These are phyloP conservation scores for Drosophila miranda DNA, from an alignment of 1,140 invertebrate species.

Conservation along the genomic window DNA sequence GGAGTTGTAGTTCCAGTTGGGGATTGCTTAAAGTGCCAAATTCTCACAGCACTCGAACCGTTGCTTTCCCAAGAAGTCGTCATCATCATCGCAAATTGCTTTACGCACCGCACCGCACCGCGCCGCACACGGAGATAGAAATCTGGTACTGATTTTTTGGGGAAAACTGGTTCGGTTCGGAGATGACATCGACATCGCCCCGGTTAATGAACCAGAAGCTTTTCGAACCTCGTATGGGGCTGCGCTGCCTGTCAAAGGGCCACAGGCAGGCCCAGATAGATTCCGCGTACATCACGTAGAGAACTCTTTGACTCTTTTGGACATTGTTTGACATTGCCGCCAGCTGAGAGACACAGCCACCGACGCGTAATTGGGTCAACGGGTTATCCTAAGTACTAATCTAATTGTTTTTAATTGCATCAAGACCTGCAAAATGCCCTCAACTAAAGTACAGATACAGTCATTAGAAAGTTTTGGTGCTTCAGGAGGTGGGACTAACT, in stretches of 20 bases:
- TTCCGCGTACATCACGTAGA: conserved; percentile 38
- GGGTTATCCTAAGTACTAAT: conserved; percentile 43
- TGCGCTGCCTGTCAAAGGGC: conserved; percentile 26
- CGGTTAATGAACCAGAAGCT: conserved; percentile 52
- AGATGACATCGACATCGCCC: conserved; percentile 20
- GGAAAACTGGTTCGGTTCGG: conserved; percentile 44
- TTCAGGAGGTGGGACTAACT: conserved; percentile 27
- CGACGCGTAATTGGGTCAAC: conserved; percentile 53
- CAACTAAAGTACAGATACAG: conserved; percentile 25
- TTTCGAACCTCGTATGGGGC: conserved; percentile 33
- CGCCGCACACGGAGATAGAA: conserved; percentile 34
- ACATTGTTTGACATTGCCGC: conserved; percentile 15
- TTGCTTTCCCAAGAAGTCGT: conserved; percentile 57
- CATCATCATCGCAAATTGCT: conserved; percentile 58
- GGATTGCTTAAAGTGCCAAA: conserved; percentile 49
- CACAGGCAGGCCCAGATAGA: not conserved
- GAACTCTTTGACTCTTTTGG: conserved; percentile 23
- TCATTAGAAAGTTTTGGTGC: conserved; percentile 38
- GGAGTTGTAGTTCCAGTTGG: conserved; percentile 13
- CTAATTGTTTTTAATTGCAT: conserved; percentile 51
- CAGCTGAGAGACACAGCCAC: conserved; percentile 4
- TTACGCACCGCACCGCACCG: conserved; percentile 35
- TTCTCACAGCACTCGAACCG: conserved; percentile 50
- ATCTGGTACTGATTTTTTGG: conserved; percentile 27
- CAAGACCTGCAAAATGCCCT: conserved; percentile 20